phyloP scores from a whole-genome alignment of 1,140 invertebrate genomes.

The Drosophila tsacasi region DNA sequence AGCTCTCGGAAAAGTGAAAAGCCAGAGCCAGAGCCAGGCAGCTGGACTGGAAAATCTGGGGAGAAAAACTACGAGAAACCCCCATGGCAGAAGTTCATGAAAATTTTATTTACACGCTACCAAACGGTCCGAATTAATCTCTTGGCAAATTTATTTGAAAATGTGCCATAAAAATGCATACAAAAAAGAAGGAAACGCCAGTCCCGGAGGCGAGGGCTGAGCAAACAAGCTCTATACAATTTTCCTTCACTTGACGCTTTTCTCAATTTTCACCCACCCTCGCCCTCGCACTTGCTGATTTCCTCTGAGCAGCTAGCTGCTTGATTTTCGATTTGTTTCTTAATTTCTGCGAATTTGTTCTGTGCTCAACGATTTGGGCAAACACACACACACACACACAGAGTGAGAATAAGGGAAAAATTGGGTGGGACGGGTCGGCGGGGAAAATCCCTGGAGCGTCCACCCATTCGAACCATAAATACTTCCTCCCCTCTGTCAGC shows the following conservation, averaged over 20 bases:
- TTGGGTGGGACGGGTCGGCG: not conserved
- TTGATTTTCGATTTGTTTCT: conserved; percentile 84
- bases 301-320: conserved; percentile 40
- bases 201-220: conserved; percentile 30
- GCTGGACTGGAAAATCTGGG: conserved; percentile 38
- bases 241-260: conserved; percentile 58
- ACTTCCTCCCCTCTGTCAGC: conserved; percentile 80
- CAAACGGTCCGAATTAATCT: conserved; percentile 82
- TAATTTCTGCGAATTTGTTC: conserved; percentile 83
- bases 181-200: conserved; percentile 51
- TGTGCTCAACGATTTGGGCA: conserved; percentile 64
- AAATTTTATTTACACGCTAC: conserved; percentile 83
- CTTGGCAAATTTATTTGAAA: conserved; percentile 83
- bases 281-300: conserved; percentile 6
- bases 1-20: conserved; percentile 31
- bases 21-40: conserved; percentile 19
- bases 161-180: conserved; percentile 83
- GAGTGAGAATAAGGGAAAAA: conserved; percentile 2
- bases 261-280: conserved; percentile 31
- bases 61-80: conserved; percentile 52
- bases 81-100: conserved; percentile 76
- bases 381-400: conserved; percentile 34
- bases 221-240: conserved; percentile 77
- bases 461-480: conserved; percentile 74
- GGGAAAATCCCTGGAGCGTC: conserved; percentile 49